Evolutionary conservation across 2,888 invertebrate genomes (phyloP).

Genomic region (Dorcus parallelipipedus): DNA sequence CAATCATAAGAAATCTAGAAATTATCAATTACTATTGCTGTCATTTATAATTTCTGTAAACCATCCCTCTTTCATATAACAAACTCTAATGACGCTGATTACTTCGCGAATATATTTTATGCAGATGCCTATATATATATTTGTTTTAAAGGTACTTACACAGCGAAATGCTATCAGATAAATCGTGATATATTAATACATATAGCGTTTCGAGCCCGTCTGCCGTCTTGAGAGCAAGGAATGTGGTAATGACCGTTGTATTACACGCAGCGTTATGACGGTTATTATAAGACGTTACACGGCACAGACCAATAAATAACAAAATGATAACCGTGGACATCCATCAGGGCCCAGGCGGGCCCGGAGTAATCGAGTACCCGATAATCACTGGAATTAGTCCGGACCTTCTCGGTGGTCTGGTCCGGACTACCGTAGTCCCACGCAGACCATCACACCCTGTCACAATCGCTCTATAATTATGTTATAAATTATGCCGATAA

Average conservation of each 20-base stretch:
- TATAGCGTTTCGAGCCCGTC: not conserved
- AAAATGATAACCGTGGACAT: conserved; percentile 33
- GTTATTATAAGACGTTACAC: conserved; percentile 29
- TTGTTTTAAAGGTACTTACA: too few species aligned
- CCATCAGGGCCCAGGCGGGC: conserved; percentile 35
- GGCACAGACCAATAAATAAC: conserved; percentile 29
- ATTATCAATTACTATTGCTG: too few species aligned
- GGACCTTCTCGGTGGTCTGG: conserved; percentile 55
- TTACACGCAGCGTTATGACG: conserved; percentile 27
- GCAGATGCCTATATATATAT: too few species aligned
- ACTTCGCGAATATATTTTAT: too few species aligned
- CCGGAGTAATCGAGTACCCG: conserved; percentile 43
- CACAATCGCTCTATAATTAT: conserved; percentile 50
- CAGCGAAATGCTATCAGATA: not conserved
- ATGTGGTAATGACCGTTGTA: conserved; percentile 24
- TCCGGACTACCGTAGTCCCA: conserved; percentile 46
- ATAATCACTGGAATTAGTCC: conserved; percentile 59
- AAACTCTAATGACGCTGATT: too few species aligned
- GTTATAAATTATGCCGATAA: conserved; percentile 50
- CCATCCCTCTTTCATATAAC: too few species aligned
- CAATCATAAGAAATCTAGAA: too few species aligned
- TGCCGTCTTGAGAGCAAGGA: not conserved
- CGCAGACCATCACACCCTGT: conserved; percentile 48
- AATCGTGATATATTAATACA: conserved; percentile 3
- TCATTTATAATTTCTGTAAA: too few species aligned